Evolutionary conservation across 2,888 invertebrate species (phyloP).

Genomic region (Dasypolia templi): DNA sequence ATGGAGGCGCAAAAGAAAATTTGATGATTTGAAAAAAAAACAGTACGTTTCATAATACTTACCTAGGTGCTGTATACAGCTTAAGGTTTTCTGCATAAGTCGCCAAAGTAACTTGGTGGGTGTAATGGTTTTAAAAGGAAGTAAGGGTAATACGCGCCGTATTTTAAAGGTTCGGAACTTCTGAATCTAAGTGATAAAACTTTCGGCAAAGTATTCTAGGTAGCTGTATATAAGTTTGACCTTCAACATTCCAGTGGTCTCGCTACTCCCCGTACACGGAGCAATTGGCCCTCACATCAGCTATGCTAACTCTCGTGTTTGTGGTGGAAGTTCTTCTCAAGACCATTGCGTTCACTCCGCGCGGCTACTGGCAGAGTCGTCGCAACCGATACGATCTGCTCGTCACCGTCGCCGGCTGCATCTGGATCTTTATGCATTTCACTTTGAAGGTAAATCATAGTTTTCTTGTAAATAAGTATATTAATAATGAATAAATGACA

Average conservation of each 20-base stretch:
- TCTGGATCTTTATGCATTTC: slow-evolving; percentile 99
- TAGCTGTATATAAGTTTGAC: neutral
- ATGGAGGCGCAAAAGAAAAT: too few species aligned
- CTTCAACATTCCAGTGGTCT: slow-evolving; percentile 92
- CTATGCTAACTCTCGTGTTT: slow-evolving; percentile 97
- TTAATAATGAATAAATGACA: neutral
- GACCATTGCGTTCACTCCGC: slow-evolving; percentile 98
- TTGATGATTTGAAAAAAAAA: too few species aligned
- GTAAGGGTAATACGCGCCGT: too few species aligned
- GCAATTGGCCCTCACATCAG: slow-evolving; percentile 96
- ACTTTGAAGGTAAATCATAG: slow-evolving; percentile 92
- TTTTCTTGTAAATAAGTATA: neutral
- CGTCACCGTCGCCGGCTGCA: slow-evolving; percentile 98
- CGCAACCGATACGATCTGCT: slow-evolving; percentile 99
- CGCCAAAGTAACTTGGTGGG: neutral
- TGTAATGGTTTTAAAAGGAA: neutral
- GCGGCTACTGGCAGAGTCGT: slow-evolving; percentile 99
- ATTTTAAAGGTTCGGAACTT: neutral
- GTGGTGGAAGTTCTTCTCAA: slow-evolving; percentile 99
- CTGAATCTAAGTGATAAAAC: neutral
- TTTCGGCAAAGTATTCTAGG: neutral
- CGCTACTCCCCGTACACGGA: slow-evolving; percentile 95
- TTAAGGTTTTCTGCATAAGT: neutral
- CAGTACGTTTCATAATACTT: neutral
- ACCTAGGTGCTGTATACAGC: neutral